Conservation (phyloP, 2,888 invertebrate genomes). For the Julus scanicus region DNA sequence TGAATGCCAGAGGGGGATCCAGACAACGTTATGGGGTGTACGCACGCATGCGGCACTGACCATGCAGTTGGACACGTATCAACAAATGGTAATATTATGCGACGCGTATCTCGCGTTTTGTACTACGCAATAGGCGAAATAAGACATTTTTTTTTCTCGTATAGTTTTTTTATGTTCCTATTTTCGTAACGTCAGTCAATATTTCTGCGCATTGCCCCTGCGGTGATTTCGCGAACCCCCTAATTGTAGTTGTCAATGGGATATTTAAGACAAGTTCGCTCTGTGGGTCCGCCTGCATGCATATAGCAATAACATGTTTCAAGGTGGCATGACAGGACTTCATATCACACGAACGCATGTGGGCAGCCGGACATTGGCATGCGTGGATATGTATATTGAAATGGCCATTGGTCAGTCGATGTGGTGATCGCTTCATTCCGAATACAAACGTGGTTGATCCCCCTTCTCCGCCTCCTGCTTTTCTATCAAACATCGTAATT, state of each 20-base stretch:
- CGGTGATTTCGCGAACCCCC: slow-evolving; percentile 33
- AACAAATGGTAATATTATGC: slow-evolving; percentile 12
- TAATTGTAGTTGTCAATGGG: slow-evolving; percentile 18
- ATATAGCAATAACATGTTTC: slow-evolving; percentile 26
- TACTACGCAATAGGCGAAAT: neutral
- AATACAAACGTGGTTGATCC: neutral
- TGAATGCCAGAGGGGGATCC: neutral
- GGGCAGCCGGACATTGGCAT: neutral
- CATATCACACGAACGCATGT: neutral
- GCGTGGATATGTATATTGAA: neutral
- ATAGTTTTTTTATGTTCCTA: neutral
- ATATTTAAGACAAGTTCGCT: slow-evolving; percentile 20
- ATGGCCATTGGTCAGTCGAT: slow-evolving; percentile 20
- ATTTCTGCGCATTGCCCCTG: neutral
- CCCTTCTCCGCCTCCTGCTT: neutral
- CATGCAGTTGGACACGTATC: slow-evolving; percentile 33
- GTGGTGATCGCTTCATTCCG: slow-evolving; percentile 21
- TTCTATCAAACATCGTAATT: slow-evolving; percentile 6
- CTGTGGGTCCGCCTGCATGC: slow-evolving; percentile 22
- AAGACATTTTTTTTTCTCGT: neutral
- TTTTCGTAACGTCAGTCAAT: slow-evolving; percentile 10
- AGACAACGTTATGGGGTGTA: neutral
- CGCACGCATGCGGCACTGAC: neutral
- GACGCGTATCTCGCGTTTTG: neutral
- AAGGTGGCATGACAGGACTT: neutral